Evolutionary conservation across 2,113 vertebrate species (phyloP), one percentile per base, ranked within the genome.

Genomic region (Megaceryle maxima): DNA sequence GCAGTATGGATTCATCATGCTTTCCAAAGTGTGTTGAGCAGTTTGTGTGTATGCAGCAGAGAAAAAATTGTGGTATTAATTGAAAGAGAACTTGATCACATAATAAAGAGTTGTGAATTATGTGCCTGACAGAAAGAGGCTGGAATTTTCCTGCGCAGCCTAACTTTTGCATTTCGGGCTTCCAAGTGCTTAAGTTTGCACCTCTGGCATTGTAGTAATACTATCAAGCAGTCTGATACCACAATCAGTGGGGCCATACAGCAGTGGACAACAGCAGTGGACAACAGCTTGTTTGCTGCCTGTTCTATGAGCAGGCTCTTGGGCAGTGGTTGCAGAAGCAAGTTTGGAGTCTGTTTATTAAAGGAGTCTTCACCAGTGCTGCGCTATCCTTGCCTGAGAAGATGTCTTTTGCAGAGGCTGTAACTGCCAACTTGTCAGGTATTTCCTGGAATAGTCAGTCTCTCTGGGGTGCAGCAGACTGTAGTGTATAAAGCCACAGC

Each of bases 111-210:
- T 43, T 48, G 16, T 10, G 51, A 74, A 35, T 78, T 57, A 22
- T 1, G 0, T 3, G 22, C 56, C 9, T 0, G 0, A 16, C 0
- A 0, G 59, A 48, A 37, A 19, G 57, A 60, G 69, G 24, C 35
- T 83, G 66, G 10, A 37, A 26, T 88, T 87, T 88, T 89, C 18
- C 69, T 7, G 9, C 33, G 33, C 15, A 43, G 50, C 44, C 56
- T 25, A 21, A 69, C 20, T 66, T 92, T n/a, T 39, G 51, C 3
- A 2, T 83, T 89, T 78, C 13, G 51, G 41, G 41, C 37, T 64
- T 66, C 5, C 1, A 33, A 53, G 53, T 5, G 22, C 63, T 83
- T 22, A 26, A 56, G 48, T 88, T 72, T 62, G 17, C 24, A 24
- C 37, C 26, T 74, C 24, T 7, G 10, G 17, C 2, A 18, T 28